Conservation (phyloP, 2,888 invertebrate genomes). For the Microplitis manilae region DNA sequence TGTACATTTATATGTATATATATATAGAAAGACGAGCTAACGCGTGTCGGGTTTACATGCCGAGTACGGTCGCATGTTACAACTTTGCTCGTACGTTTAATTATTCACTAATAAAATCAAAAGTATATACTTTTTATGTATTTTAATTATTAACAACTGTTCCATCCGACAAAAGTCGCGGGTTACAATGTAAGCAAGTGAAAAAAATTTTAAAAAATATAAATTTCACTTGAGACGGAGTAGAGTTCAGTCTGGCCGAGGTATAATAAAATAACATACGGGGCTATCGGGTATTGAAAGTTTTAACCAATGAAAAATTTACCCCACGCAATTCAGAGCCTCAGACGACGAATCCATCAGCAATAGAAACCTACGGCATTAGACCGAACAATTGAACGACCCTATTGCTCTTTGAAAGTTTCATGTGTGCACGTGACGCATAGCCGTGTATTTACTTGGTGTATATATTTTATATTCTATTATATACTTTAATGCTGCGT, state of each 20-base stretch:
- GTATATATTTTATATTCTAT: too few species aligned
- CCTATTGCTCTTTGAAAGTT: slow-evolving; percentile 1
- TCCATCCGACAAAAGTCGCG: background rate
- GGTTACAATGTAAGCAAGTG: too few species aligned
- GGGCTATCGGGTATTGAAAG: background rate
- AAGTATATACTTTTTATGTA: slow-evolving; percentile 11
- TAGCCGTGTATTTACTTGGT: background rate
- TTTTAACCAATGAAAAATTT: background rate
- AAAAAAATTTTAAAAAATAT: too few species aligned
- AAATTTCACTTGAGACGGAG: too few species aligned
- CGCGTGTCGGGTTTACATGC: background rate
- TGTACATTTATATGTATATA: background rate
- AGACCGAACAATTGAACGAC: background rate
- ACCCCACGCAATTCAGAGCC: background rate
- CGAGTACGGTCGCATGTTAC: slow-evolving; percentile 14
- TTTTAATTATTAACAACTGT: background rate
- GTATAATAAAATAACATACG: background rate
- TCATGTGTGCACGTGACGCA: background rate
- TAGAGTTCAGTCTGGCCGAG: too few species aligned
- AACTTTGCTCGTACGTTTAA: slow-evolving; percentile 8
- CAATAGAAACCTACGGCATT: background rate
- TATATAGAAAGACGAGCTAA: background rate
- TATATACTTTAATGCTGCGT: background rate
- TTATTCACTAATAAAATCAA: background rate
- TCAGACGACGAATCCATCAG: background rate